phyloP scores from a whole-genome alignment of 1,140 invertebrate species.

The Theocolax elegans region DNA sequence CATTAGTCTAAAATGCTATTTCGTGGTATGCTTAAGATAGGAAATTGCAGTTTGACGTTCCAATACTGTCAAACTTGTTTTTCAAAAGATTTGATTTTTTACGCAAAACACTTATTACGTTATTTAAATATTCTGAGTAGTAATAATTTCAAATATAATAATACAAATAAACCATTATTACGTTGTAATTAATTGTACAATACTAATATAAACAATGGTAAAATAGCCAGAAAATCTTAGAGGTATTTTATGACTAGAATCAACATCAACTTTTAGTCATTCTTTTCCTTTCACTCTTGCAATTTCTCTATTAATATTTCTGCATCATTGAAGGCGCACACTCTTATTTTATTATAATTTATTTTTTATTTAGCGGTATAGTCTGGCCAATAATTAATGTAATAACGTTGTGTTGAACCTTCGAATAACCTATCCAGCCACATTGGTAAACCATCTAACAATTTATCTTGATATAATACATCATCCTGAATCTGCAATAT shows the following conservation, averaged over 20 bases:
- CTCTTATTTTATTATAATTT: background rate
- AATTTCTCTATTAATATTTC: background rate
- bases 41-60: too few relatives aligned
- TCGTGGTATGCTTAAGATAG: too few relatives aligned
- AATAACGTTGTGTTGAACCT: conserved; percentile 92
- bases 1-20: conserved; percentile 20
- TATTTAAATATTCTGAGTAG: conserved; percentile 5
- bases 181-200: too few relatives aligned
- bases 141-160: background rate
- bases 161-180: too few relatives aligned
- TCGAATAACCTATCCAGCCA: conserved; percentile 97
- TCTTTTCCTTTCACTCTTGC: background rate
- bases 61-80: too few relatives aligned
- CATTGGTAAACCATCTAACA: conserved; percentile 91
- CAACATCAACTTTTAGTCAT: conserved; percentile 7
- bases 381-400: conserved; percentile 97
- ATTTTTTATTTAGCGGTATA: conserved; percentile 74
- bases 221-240: conserved; percentile 8
- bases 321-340: conserved; percentile 12
- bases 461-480: conserved; percentile 75
- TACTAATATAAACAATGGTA: conserved; percentile 6
- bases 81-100: too few relatives aligned
- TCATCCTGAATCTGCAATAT: conserved; percentile 54
- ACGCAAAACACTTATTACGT: background rate
- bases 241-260: conserved; percentile 34